Evolutionary conservation across 92 coral and sea anemone species (phyloP).

Genomic region (Phenganax subtilis): DNA sequence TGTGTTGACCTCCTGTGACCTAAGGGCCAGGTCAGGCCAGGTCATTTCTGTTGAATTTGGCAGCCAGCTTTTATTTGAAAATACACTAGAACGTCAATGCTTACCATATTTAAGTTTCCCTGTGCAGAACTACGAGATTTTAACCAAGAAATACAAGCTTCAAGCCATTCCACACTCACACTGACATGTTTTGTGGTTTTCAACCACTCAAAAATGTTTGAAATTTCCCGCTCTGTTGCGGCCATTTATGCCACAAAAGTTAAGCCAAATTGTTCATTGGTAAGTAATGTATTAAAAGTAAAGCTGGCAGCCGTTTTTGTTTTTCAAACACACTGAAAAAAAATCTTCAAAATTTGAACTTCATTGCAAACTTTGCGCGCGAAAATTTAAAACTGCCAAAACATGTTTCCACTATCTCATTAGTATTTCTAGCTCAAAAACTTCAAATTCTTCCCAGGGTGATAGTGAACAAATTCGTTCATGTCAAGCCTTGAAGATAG

Average conservation of each 20-base stretch:
- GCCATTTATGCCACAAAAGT: background rate
- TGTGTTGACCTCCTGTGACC: no score
- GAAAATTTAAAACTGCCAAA: background rate
- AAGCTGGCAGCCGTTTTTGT: background rate
- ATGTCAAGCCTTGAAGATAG: no score
- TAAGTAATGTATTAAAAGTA: background rate
- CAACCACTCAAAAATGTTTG: conserved; percentile 10
- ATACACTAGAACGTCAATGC: background rate
- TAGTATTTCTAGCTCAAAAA: background rate
- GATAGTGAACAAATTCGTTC: no score
- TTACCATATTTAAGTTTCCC: background rate
- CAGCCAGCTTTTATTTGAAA: no score
- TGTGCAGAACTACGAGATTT: conserved; percentile 11
- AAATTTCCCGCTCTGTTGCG: conserved; percentile 12
- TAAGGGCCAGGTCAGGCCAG: no score
- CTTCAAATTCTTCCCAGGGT: no score
- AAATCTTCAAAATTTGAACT: background rate
- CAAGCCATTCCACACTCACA: conserved; percentile 67
- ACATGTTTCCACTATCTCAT: background rate
- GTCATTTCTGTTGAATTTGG: no score
- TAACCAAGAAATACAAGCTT: conserved; percentile 69
- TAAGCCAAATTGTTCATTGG: background rate
- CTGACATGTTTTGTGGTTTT: conserved; percentile 24
- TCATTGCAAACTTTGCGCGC: background rate
- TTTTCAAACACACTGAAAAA: background rate